Evolutionary conservation across 1,140 invertebrate species (phyloP).

Genomic region (Zaprionus camerounensis): DNA sequence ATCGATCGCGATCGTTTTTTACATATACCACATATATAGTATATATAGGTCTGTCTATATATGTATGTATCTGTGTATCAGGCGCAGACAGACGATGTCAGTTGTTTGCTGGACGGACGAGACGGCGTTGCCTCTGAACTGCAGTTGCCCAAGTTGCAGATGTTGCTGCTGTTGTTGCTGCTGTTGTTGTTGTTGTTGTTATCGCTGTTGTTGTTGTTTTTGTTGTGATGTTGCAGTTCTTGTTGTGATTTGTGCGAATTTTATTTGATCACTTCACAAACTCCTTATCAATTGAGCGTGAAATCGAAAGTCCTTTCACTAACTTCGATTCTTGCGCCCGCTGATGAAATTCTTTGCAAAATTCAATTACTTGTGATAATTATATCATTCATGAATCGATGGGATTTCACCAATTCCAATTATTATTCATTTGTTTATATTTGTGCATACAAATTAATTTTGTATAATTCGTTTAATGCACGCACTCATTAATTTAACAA

Average conservation of each 20-base stretch:
- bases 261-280: slow-evolving; percentile 39
- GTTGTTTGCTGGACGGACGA: slow-evolving; percentile 54
- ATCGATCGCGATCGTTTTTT: slow-evolving; percentile 63
- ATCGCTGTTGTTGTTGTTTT: slow-evolving; percentile 6
- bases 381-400: slow-evolving; percentile 29
- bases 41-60: slow-evolving; percentile 36
- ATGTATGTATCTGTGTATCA: slow-evolving; percentile 44
- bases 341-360: slow-evolving; percentile 39
- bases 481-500: slow-evolving; percentile 3
- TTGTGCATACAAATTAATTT: slow-evolving; percentile 1
- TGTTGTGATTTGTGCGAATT: slow-evolving; percentile 41
- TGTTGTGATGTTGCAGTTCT: slow-evolving; percentile 35
- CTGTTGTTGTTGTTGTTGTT: slow-evolving; percentile 1
- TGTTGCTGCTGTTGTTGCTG: slow-evolving; percentile 14
- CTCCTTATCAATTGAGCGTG: slow-evolving; percentile 39
- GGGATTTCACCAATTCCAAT: slow-evolving; percentile 12
- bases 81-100: slow-evolving; percentile 65
- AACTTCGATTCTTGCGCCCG: slow-evolving; percentile 18
- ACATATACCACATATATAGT: slow-evolving; percentile 25
- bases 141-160: slow-evolving; percentile 27
- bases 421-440: slow-evolving; percentile 39
- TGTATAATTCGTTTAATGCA: background rate
- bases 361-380: background rate
- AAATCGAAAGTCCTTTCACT: slow-evolving; percentile 66
- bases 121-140: slow-evolving; percentile 20